Evolutionary conservation across 2,888 invertebrate genomes (phyloP), one percentile per base, ranked within the genome.

Genomic region (Helleia helle): DNA sequence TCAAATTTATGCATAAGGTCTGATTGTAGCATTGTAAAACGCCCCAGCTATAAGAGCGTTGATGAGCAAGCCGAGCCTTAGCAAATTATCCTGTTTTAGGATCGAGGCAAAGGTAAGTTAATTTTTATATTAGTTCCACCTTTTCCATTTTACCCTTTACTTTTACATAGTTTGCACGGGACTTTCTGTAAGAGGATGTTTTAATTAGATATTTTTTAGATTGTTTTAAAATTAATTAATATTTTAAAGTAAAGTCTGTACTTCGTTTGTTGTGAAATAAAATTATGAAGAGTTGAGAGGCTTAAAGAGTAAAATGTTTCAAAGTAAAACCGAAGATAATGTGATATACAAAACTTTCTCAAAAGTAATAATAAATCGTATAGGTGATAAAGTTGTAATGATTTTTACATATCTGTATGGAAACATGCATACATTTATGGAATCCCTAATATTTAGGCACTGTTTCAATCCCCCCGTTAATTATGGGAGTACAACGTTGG

Each of bases 1-100:
- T 83, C 74, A 83, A 84, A 84, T 84, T 83, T 83, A 84, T 84
- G 83, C 83, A 84, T 83, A 81, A 83, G 80, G 75, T 80, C 76
- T 83, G 81, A 83, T 83, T 83, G 75, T 77, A 65, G 66, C 61
- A 66, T 51, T 52, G 64, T 63, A 63, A 58, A 64, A 52, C 51
- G 51, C 50, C 8, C 5, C 52, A 50, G 49, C 49, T 51, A 54
- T 58, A 62, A 58, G 62, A 61, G 61, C 72, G 58, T 68, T 76
- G 68, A 71, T 65, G 66, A 71, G 59, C 58, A 53, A 50, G 54
- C 58, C 55, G 56, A 62, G 63, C 62, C 62, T 65, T 63, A 64
- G 67, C 62, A 69, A 79, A 81, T 81, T 76, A 63, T 57, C 59
- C 67, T 58, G 72, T 70, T 77, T 77, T 69, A 73, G 65, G 61